These are phyloP conservation scores for Eidolon helvum DNA, from an alignment of 2,113 vertebrate genomes.

Conservation along the genomic window DNA sequence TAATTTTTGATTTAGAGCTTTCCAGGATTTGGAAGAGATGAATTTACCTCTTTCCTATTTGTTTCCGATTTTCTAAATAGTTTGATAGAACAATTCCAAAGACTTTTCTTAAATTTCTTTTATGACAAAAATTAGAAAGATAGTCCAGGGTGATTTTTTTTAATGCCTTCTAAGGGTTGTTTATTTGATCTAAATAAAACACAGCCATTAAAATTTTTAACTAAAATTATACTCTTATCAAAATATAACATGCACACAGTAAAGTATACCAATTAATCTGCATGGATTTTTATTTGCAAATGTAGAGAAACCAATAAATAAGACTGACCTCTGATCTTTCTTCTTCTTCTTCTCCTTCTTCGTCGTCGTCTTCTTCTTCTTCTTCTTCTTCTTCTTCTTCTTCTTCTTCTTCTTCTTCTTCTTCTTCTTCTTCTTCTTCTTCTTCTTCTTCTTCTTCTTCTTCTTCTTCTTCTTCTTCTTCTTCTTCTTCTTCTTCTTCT, in stretches of 20 bases:
- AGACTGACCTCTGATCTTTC: neutral
- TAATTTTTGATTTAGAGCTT: neutral
- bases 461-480: too few species aligned
- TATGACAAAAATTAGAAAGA: conserved; percentile 22
- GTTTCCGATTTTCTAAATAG: neutral
- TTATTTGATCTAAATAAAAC: conserved; percentile 10
- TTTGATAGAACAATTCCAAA: conserved; percentile 4
- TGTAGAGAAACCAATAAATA: neutral
- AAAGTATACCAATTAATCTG: neutral
- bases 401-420: too few species aligned
- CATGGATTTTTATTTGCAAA: conserved; percentile 31
- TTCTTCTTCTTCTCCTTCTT: too few species aligned
- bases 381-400: too few species aligned
- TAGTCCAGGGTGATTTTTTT: neutral
- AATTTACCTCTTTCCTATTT: neutral
- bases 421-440: too few species aligned
- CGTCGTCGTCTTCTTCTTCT: too few species aligned
- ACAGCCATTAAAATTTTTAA: neutral
- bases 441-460: too few species aligned
- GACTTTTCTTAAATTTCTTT: neutral
- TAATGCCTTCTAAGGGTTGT: neutral
- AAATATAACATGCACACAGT: neutral
- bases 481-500: too few species aligned
- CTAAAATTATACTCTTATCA: neutral
- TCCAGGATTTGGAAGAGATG: neutral